phyloP scores from a whole-genome alignment of 2,797 vertebrate species.

The Xiphorhynchus erythropygius region DNA sequence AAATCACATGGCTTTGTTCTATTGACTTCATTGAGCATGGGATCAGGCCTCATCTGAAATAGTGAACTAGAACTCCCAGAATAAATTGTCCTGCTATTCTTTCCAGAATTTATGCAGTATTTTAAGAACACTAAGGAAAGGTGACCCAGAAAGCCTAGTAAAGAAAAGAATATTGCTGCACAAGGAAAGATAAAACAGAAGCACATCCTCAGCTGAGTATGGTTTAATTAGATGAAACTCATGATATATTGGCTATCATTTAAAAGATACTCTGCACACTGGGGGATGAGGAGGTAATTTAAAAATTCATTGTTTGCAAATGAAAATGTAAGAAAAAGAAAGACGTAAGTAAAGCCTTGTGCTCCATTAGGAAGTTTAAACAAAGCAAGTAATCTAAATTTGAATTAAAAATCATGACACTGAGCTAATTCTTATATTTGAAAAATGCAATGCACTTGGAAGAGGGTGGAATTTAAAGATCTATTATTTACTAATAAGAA shows the following conservation, averaged over 20 bases:
- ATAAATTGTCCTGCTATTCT: not conserved
- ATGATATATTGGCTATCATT: not conserved
- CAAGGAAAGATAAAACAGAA: not conserved
- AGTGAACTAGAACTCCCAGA: not conserved
- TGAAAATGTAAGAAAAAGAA: not conserved
- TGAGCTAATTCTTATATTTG: not conserved
- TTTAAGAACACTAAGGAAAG: not conserved
- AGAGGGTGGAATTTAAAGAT: not conserved
- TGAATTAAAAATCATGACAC: not conserved
- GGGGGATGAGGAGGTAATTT: not conserved
- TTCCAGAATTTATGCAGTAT: not conserved
- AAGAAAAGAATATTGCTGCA: not conserved
- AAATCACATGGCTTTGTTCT: not conserved
- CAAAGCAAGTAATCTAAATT: not conserved
- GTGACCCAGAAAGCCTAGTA: not conserved
- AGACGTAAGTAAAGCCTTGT: not conserved
- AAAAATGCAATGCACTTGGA: not conserved
- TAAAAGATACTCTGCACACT: not conserved
- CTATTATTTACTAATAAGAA: conserved; percentile 11
- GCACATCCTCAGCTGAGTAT: not conserved
- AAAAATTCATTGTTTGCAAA: not conserved
- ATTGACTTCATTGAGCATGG: not conserved
- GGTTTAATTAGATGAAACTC: not conserved
- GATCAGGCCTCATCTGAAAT: not conserved
- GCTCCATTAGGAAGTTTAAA: not conserved